These are phyloP conservation scores for Pseudoips prasinana DNA, from an alignment of 2,888 invertebrate species.

Conservation along the genomic window DNA sequence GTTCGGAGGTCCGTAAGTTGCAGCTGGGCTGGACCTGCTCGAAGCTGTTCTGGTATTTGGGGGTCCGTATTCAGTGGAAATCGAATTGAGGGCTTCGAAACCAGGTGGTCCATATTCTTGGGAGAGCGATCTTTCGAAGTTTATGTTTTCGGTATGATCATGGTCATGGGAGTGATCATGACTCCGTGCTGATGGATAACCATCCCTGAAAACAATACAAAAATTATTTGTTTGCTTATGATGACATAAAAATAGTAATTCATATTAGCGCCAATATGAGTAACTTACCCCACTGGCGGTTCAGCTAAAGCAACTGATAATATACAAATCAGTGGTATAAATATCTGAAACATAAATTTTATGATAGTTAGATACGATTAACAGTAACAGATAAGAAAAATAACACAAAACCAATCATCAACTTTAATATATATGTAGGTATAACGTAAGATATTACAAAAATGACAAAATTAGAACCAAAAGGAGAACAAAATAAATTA, in stretches of 20 bases:
- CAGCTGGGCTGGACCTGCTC: slow-evolving; percentile 12
- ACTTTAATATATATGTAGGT: too few species aligned
- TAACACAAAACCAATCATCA: too few species aligned
- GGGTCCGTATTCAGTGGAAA: slow-evolving; percentile 41
- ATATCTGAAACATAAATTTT: slow-evolving; percentile 45
- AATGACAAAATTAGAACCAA: too few species aligned
- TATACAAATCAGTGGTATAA: slow-evolving; percentile 49
- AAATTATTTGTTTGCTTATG: too few species aligned
- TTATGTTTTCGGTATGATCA: slow-evolving; percentile 29
- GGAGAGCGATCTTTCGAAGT: slow-evolving; percentile 39
- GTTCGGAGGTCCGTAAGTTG: slow-evolving; percentile 30
- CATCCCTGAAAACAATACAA: too few species aligned
- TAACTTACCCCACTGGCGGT: slow-evolving; percentile 64
- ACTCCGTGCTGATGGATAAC: slow-evolving; percentile 50
- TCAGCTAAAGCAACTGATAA: slow-evolving; percentile 49
- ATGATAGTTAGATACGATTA: too few species aligned
- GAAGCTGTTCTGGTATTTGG: slow-evolving; percentile 27
- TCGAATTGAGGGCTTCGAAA: slow-evolving; percentile 32
- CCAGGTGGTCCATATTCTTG: slow-evolving; percentile 43
- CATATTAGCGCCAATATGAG: too few species aligned
- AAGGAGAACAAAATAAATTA: too few species aligned
- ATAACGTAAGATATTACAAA: too few species aligned
- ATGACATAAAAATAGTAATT: too few species aligned
- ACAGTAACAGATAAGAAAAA: too few species aligned
- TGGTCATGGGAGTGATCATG: slow-evolving; percentile 26